A percentile compares a stretch with the other conserved stretches of the same genome.
Conservation (phyloP, 2,888 invertebrate genomes). For the Eupithecia abbreviata region DNA sequence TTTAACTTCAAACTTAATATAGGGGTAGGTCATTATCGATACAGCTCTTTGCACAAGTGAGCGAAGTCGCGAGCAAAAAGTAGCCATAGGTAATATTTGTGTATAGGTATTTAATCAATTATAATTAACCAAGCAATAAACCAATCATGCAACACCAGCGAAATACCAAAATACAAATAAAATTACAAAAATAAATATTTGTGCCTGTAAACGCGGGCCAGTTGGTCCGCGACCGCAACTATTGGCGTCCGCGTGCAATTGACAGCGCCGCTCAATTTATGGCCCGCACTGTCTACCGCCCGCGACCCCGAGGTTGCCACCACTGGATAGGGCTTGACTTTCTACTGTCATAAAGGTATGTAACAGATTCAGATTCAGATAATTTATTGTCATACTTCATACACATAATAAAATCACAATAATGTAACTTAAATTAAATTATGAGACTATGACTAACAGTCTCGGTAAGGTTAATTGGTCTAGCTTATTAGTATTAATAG, state of each 20-base stretch:
- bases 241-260: constrained; percentile 82
- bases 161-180: constrained; percentile 24
- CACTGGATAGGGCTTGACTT: constrained; percentile 47
- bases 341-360: neutral
- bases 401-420: no score
- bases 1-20: neutral
- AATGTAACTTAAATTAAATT: no score
- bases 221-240: constrained; percentile 75
- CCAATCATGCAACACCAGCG: constrained; percentile 11
- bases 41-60: neutral
- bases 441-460: no score
- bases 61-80: neutral
- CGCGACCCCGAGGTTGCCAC: constrained; percentile 20
- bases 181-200: constrained; percentile 35
- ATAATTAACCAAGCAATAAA: constrained; percentile 10
- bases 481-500: neutral
- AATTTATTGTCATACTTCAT: no score
- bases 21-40: neutral
- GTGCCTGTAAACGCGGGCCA: constrained; percentile 30
- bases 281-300: constrained; percentile 78
- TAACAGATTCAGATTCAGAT: no score
- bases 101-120: neutral
- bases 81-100: no score
- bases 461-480: neutral
- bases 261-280: constrained; percentile 83